phyloP scores from a whole-genome alignment of 2,888 invertebrate genomes.

The Tachystola acroxantha region DNA sequence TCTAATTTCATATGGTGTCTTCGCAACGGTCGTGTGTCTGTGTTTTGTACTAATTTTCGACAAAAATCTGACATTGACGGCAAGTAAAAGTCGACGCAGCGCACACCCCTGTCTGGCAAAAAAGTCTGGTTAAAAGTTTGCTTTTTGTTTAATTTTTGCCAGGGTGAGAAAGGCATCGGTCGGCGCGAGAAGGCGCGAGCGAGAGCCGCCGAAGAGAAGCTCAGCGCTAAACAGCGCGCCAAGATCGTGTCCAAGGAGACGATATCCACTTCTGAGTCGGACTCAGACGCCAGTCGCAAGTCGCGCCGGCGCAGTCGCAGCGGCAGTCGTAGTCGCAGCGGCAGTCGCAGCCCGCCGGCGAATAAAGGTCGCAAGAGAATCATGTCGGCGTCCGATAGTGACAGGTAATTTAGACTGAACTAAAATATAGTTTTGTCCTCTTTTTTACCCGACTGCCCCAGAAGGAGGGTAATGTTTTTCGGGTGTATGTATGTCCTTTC shows the following conservation, averaged over 20 bases:
- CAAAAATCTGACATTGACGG: no score
- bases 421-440: no score
- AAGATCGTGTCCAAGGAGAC: conserved; percentile 96
- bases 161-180: conserved; percentile 64
- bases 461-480: no score
- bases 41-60: no score
- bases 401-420: conserved; percentile 61
- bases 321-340: conserved; percentile 38
- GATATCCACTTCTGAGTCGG: conserved; percentile 93
- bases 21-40: no score
- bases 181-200: conserved; percentile 56
- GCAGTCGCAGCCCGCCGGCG: conserved; percentile 61
- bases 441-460: no score
- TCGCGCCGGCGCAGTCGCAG: conserved; percentile 41
- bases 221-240: conserved; percentile 89
- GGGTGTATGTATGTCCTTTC: no score
- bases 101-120: no score
- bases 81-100: no score
- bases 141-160: no score
- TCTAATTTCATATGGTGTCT: no score
- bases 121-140: no score
- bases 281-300: conserved; percentile 75
- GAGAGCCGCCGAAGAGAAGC: conserved; percentile 79
- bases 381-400: conserved; percentile 80
- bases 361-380: conserved; percentile 77